Conservation (phyloP, 2,113 vertebrate genomes). For the Heterotis niloticus region DNA sequence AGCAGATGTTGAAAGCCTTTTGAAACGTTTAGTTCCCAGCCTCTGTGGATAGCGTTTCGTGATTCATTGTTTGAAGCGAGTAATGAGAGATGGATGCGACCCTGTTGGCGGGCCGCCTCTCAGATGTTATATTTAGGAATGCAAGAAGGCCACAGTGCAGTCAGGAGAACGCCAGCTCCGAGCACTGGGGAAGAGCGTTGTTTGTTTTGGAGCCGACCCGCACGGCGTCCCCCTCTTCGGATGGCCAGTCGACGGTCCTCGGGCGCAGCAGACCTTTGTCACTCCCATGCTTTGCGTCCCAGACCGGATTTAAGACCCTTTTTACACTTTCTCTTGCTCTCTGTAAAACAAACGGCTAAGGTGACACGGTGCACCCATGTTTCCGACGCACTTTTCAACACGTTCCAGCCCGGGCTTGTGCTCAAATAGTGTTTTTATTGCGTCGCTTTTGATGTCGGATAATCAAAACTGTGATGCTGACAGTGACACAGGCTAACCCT, state of each 20-base stretch:
- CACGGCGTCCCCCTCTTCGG: background rate
- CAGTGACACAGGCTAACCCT: background rate
- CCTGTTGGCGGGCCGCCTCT: background rate
- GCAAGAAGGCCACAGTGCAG: background rate
- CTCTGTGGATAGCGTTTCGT: background rate
- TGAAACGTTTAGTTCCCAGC: background rate
- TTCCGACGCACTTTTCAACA: background rate
- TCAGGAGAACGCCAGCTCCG: background rate
- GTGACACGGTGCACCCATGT: background rate
- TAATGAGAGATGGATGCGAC: conserved; percentile 7
- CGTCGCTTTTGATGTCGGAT: background rate
- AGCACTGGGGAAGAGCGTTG: background rate
- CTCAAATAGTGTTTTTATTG: background rate
- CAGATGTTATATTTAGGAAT: conserved; percentile 25
- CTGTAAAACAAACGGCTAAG: background rate
- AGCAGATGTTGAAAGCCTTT: conserved; percentile 27
- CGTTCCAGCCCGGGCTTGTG: background rate
- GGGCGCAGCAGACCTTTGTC: background rate
- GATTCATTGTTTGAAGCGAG: background rate
- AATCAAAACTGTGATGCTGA: background rate
- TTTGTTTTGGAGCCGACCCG: background rate
- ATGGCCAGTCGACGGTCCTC: conserved; percentile 25
- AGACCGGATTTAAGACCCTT: background rate
- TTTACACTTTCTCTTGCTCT: background rate
- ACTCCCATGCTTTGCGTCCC: background rate